These are phyloP conservation scores for Onychostoma macrolepis DNA, from an alignment of 2,113 vertebrate genomes.

Conservation along the genomic window DNA sequence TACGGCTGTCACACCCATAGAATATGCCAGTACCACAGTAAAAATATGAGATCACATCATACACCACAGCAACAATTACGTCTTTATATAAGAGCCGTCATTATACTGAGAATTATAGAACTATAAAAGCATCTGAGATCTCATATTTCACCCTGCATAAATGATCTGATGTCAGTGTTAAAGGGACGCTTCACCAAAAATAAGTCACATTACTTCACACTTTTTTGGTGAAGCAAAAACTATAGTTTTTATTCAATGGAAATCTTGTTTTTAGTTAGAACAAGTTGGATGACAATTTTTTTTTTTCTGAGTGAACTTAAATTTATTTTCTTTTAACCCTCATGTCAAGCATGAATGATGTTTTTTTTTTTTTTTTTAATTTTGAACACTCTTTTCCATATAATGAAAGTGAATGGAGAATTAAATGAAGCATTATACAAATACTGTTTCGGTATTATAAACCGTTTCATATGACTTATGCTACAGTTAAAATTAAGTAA, in stretches of 20 bases:
- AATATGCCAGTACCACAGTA: constrained; percentile 29
- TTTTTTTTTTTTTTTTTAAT: neutral
- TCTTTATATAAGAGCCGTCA: neutral
- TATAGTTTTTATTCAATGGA: too few species aligned
- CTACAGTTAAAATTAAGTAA: neutral
- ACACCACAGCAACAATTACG: neutral
- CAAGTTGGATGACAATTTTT: too few species aligned
- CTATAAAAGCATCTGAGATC: neutral
- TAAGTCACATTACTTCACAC: neutral
- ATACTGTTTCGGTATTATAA: neutral
- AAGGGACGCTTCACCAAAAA: neutral
- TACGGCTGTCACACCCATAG: constrained; percentile 27
- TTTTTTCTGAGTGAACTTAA: too few species aligned
- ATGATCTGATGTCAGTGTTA: constrained; percentile 14
- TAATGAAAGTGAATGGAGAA: neutral
- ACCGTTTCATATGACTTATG: neutral
- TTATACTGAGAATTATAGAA: constrained; percentile 1
- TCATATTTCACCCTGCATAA: neutral
- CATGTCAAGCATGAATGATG: neutral
- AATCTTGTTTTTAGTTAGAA: too few species aligned
- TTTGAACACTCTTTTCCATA: neutral
- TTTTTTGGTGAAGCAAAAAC: neutral
- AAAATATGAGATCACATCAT: neutral
- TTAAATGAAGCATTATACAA: neutral
- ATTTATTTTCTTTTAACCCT: too few species aligned